Percentiles rank a stretch among this genome's conserved stretches.
Evolutionary conservation across 2,797 vertebrate species (phyloP).

Genomic region (Steatocranus sp.): DNA sequence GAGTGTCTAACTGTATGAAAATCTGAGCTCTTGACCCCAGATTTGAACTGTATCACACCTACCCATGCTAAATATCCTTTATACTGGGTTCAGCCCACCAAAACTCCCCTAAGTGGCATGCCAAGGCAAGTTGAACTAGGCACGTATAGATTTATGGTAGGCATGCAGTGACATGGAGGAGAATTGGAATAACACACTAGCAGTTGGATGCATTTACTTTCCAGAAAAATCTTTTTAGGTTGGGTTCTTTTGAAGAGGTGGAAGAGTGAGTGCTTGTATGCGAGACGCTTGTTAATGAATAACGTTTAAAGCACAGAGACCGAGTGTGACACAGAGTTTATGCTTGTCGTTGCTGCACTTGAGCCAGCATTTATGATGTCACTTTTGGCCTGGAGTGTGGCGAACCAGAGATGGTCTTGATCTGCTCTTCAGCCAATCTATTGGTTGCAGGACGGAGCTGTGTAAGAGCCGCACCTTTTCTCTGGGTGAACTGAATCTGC

Average conservation of each 20-base stretch:
- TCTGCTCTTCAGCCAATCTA: not conserved
- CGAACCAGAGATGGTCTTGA: not conserved
- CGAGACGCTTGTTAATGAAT: conserved; percentile 28
- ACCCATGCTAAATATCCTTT: not conserved
- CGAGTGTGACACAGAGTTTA: not conserved
- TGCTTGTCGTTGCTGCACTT: not conserved
- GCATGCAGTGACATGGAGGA: conserved; percentile 51
- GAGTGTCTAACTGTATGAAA: not conserved
- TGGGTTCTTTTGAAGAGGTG: not conserved
- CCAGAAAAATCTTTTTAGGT: conserved; percentile 17
- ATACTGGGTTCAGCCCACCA: conserved; percentile 1
- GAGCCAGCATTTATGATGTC: not conserved
- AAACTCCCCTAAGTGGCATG: not conserved
- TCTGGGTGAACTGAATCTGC: not conserved
- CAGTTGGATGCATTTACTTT: conserved; percentile 17
- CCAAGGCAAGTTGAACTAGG: conserved; percentile 28
- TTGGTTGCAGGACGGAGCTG: not conserved
- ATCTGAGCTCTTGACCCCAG: not conserved
- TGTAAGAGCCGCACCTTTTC: not conserved
- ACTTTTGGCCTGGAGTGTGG: not conserved
- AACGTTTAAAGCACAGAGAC: conserved; percentile 1
- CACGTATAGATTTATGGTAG: conserved; percentile 50
- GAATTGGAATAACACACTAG: conserved; percentile 24
- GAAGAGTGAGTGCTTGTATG: not conserved
- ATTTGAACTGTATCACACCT: not conserved